Conservation (phyloP, 2,113 vertebrate genomes). For the Pelvicachromis taeniatus region DNA sequence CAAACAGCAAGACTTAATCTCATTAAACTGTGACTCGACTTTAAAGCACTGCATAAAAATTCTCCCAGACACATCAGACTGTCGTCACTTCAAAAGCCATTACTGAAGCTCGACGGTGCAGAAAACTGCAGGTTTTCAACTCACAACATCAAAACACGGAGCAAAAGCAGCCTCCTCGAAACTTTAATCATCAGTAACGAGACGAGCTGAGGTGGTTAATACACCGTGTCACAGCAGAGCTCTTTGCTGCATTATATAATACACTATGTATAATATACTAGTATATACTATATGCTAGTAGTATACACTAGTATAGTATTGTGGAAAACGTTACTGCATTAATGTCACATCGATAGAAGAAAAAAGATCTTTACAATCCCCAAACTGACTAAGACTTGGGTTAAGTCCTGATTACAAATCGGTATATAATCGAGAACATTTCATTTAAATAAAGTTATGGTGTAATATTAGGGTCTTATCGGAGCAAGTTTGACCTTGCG, state of each 20-base stretch:
- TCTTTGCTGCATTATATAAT: background rate
- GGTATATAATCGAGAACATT: too few relatives aligned
- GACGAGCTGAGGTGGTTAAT: background rate
- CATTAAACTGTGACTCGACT: background rate
- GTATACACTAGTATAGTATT: too few relatives aligned
- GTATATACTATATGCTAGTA: too few relatives aligned
- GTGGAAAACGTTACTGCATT: background rate
- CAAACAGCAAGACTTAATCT: background rate
- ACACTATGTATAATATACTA: background rate
- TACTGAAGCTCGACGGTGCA: background rate
- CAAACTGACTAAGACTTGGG: too few relatives aligned
- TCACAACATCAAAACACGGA: background rate
- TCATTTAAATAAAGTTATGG: too few relatives aligned
- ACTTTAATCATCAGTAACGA: background rate
- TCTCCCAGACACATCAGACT: fast-evolving
- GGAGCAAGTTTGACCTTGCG: fast-evolving
- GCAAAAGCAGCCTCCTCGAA: background rate
- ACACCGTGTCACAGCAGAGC: background rate
- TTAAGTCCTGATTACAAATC: too few relatives aligned
- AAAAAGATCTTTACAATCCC: too few relatives aligned
- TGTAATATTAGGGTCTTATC: too few relatives aligned
- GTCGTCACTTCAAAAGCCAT: background rate
- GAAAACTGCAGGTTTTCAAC: background rate
- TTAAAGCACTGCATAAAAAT: background rate
- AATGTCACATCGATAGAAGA: too few relatives aligned